These are phyloP conservation scores for Tenualosa ilisha DNA, from an alignment of 2,797 vertebrate species.

Conservation along the genomic window DNA sequence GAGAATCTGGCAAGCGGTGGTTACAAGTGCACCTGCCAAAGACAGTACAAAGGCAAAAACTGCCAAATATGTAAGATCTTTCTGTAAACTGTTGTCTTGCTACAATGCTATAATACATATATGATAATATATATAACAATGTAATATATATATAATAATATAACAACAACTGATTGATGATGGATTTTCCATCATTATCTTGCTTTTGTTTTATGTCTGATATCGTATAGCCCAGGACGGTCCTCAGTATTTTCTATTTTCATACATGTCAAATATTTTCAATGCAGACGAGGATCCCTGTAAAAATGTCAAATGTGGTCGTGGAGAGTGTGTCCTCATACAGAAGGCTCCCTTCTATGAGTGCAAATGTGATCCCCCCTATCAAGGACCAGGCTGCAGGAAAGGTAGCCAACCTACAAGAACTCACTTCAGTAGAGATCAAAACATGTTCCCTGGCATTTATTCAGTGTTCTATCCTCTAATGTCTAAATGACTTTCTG, in stretches of 20 bases:
- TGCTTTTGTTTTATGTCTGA: neutral
- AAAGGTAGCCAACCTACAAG: constrained; percentile 49
- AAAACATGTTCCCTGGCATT: too few relatives aligned
- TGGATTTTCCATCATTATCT: neutral
- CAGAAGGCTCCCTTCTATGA: constrained; percentile 59
- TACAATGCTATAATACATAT: too few relatives aligned
- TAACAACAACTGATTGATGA: neutral
- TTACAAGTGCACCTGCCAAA: constrained; percentile 61
- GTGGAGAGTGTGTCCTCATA: constrained; percentile 60
- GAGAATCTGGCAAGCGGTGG: neutral
- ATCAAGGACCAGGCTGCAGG: constrained; percentile 57
- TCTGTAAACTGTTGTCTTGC: neutral
- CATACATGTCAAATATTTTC: neutral
- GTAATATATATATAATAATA: too few relatives aligned
- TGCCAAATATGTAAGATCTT: constrained; percentile 61
- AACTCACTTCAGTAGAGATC: too few relatives aligned
- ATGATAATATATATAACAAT: too few relatives aligned
- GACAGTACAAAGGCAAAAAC: constrained; percentile 61
- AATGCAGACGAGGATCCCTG: constrained; percentile 61
- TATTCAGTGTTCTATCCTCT: too few relatives aligned
- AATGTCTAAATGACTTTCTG: too few relatives aligned
- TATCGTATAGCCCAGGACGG: neutral
- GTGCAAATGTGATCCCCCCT: constrained; percentile 66
- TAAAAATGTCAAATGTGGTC: constrained; percentile 57
- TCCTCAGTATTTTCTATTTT: neutral